Evolutionary conservation across 2,113 vertebrate species (phyloP).

Genomic region (Enhydra lutris): DNA sequence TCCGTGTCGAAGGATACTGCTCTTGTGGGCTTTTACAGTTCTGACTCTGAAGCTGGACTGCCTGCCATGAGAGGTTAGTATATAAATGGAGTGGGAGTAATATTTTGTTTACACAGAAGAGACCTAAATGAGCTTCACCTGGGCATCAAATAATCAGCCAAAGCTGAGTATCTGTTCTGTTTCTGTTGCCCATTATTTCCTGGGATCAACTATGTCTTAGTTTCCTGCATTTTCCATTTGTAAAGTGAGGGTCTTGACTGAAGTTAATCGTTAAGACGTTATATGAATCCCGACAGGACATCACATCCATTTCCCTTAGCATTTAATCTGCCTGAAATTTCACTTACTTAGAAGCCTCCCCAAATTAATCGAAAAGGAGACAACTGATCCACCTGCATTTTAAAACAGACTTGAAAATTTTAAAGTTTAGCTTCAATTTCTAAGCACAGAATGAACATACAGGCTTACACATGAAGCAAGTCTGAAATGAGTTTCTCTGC

Average conservation of each 20-base stretch:
- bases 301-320: neutral
- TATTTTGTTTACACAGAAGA: neutral
- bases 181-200: neutral
- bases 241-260: neutral
- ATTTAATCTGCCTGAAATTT: neutral
- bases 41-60: neutral
- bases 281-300: neutral
- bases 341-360: neutral
- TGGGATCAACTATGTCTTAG: neutral
- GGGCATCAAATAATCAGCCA: neutral
- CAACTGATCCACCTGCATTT: neutral
- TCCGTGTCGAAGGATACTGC: neutral
- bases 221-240: neutral
- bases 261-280: neutral
- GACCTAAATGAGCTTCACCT: neutral
- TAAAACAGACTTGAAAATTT: neutral
- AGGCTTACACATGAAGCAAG: neutral
- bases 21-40: neutral
- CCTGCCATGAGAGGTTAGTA: neutral
- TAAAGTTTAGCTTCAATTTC: neutral
- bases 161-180: neutral
- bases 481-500: neutral
- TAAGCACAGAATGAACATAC: neutral
- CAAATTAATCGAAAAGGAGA: conserved; percentile 5
- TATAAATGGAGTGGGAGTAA: neutral